These are phyloP conservation scores for Phalacrocorax aristotelis DNA, from an alignment of 2,113 vertebrate species.

Conservation along the genomic window DNA sequence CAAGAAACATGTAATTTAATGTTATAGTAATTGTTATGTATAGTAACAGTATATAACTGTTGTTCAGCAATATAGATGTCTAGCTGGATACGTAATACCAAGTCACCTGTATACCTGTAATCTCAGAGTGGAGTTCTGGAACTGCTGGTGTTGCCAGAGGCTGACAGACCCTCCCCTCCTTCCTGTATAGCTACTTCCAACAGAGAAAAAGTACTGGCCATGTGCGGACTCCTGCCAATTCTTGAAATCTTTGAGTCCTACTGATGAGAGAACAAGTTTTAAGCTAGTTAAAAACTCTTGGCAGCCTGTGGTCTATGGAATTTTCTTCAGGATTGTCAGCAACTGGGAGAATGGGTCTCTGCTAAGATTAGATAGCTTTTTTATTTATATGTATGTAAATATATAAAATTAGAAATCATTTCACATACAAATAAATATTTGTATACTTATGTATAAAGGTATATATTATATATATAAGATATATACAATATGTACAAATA, in stretches of 20 bases:
- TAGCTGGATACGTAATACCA: background rate
- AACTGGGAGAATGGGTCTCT: background rate
- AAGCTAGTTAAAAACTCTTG: background rate
- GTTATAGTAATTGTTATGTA: background rate
- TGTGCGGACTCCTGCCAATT: background rate
- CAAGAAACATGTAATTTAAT: background rate
- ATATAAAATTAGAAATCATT: background rate
- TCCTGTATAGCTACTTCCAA: background rate
- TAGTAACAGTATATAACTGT: background rate
- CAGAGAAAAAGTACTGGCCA: background rate
- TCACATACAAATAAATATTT: background rate
- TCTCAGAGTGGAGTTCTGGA: background rate
- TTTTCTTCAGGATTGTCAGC: background rate
- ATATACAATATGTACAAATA: background rate
- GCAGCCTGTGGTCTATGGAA: background rate
- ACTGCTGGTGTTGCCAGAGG: background rate
- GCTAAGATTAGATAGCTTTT: background rate
- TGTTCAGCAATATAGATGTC: background rate
- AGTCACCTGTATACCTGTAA: fast-evolving
- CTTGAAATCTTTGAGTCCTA: background rate
- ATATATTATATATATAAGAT: background rate
- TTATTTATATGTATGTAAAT: background rate
- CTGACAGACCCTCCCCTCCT: background rate
- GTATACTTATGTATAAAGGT: background rate
- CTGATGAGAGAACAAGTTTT: background rate